Percentiles rank a stretch among this genome's conserved stretches.
These are phyloP conservation scores for Emmelina monodactyla DNA, from an alignment of 2,888 invertebrate species.

Conservation along the genomic window DNA sequence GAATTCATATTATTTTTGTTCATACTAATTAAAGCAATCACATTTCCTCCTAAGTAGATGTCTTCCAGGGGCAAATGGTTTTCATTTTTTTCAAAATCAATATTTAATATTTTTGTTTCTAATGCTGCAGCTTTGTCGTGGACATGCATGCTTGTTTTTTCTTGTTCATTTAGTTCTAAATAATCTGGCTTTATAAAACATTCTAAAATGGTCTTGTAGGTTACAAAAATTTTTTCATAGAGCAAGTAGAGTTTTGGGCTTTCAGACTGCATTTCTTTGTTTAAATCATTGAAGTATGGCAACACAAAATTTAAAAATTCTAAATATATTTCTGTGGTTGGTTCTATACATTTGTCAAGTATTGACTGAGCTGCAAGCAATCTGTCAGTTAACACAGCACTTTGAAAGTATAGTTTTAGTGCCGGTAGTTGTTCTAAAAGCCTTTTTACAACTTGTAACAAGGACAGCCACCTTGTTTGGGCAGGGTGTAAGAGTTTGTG, in stretches of 20 bases:
- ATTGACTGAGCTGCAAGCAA: slow-evolving; percentile 18
- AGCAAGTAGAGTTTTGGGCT: slow-evolving; percentile 16
- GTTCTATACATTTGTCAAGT: slow-evolving; percentile 10
- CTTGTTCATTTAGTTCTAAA: slow-evolving; percentile 13
- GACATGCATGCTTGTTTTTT: slow-evolving; percentile 8
- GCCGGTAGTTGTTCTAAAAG: slow-evolving; percentile 19
- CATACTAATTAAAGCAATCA: slow-evolving; percentile 4
- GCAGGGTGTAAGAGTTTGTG: slow-evolving; percentile 15
- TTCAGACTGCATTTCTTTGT: slow-evolving; percentile 18
- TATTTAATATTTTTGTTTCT: slow-evolving; percentile 14
- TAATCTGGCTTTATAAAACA: slow-evolving; percentile 14
- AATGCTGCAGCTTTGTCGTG: slow-evolving; percentile 10
- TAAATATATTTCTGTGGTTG: slow-evolving; percentile 14
- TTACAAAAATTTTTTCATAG: slow-evolving; percentile 12
- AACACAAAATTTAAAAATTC: slow-evolving; percentile 15
- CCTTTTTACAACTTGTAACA: slow-evolving; percentile 16
- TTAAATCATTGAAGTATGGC: slow-evolving; percentile 14
- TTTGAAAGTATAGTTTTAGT: slow-evolving; percentile 19
- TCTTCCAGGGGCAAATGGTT: slow-evolving; percentile 10
- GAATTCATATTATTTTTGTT: slow-evolving; percentile 2
- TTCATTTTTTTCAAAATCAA: slow-evolving; percentile 8
- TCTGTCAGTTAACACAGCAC: slow-evolving; percentile 15
- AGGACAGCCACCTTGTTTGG: slow-evolving; percentile 21
- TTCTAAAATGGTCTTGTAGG: slow-evolving; percentile 14
- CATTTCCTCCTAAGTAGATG: slow-evolving; percentile 7